A percentile compares a stretch with the other conserved stretches of the same genome.
Evolutionary conservation across 2,797 vertebrate genomes (phyloP).

Genomic region (Xiphophorus birchmanni): DNA sequence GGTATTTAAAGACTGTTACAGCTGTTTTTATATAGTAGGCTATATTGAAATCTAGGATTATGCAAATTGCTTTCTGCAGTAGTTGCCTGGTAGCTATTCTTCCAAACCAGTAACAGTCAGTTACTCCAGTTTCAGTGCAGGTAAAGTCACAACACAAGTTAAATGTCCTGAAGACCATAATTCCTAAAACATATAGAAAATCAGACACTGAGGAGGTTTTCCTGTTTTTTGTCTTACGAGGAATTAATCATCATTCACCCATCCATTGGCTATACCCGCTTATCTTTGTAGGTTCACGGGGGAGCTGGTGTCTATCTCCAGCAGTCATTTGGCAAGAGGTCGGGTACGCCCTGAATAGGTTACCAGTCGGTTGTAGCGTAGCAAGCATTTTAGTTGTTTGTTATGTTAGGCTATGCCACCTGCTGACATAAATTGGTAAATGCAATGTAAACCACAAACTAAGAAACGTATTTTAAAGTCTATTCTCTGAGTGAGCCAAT

Average conservation of each 20-base stretch:
- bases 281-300: not conserved
- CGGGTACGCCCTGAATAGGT: not conserved
- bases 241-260: not conserved
- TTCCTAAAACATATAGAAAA: not conserved
- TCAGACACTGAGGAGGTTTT: not conserved
- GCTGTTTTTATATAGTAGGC: not conserved
- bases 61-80: not conserved
- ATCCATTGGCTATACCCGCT: not conserved
- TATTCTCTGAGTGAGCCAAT: not conserved
- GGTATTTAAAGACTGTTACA: not conserved
- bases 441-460: not conserved
- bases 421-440: not conserved
- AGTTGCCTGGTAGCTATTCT: not conserved
- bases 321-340: not conserved
- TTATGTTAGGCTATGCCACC: not conserved
- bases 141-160: not conserved
- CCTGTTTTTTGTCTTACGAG: not conserved
- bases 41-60: not conserved
- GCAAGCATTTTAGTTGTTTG: not conserved
- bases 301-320: too few relatives aligned
- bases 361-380: not conserved
- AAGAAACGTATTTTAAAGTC: not conserved
- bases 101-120: not conserved
- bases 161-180: not conserved
- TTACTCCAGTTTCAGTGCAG: not conserved